phyloP scores from a whole-genome alignment of 2,797 vertebrate genomes.

The Gymnodraco acuticeps region DNA sequence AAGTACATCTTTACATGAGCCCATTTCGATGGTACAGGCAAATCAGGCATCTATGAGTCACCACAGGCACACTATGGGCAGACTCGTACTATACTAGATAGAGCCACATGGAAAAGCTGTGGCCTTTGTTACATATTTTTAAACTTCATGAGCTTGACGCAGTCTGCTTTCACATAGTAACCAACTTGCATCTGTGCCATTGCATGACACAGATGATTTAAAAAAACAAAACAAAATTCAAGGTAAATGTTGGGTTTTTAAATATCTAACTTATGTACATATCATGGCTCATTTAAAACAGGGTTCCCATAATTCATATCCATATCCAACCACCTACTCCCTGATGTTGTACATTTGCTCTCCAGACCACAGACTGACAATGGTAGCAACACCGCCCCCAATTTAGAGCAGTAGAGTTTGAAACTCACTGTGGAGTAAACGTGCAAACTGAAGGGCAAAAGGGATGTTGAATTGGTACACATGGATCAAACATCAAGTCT shows the following conservation, averaged over 20 bases:
- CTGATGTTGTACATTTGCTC: constrained; percentile 41
- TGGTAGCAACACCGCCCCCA: constrained; percentile 10
- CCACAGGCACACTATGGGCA: constrained; percentile 94
- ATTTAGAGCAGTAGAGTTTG: constrained; percentile 14
- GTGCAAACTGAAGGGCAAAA: constrained; percentile 48
- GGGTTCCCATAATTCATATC: constrained; percentile 75
- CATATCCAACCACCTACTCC: constrained; percentile 55
- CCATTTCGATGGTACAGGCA: constrained; percentile 86
- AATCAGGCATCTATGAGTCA: constrained; percentile 88
- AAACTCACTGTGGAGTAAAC: constrained; percentile 31
- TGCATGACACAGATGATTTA: constrained; percentile 86
- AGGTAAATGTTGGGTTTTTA: constrained; percentile 71
- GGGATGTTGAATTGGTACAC: constrained; percentile 50
- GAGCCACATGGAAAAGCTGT: constrained; percentile 84
- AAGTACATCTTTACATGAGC: constrained; percentile 90
- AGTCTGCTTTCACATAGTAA: constrained; percentile 80
- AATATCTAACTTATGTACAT: constrained; percentile 88
- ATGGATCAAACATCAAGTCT: constrained; percentile 38
- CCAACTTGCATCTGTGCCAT: constrained; percentile 93
- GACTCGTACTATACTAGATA: constrained; percentile 92
- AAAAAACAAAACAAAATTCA: constrained; percentile 34
- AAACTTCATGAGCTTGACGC: constrained; percentile 73
- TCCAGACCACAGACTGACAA: constrained; percentile 33
- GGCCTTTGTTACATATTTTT: constrained; percentile 76
- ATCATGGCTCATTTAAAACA: constrained; percentile 82